Evolutionary conservation across 1,140 invertebrate species (phyloP), one percentile per base, ranked within the genome.

Genomic region (Tetramorium alpestre): DNA sequence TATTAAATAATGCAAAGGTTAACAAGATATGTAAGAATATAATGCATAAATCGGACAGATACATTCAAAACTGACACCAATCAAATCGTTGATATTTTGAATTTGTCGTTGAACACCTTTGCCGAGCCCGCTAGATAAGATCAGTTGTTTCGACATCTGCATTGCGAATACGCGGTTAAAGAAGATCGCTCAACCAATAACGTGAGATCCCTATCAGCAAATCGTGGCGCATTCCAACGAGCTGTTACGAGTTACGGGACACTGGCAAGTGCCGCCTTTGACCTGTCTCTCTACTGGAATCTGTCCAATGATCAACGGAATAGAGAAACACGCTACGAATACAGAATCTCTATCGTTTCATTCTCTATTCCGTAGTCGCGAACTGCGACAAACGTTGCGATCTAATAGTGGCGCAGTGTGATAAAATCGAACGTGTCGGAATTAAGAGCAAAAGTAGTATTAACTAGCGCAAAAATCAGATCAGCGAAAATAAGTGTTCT

Each of bases 161-260:
- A 89, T 87, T 82, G 64, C 13, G 11, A 33, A 6, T 22, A 51
- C 49, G 4, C 51, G 25, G 6, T 70, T 38, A 76, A 62, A 11
- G 44, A 60, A 88, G 89, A 90, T 90, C 56, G 47, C 54, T n/a
- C 4, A 28, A 33, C 16, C 56, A 89, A 90, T 88, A 88, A 88
- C 49, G 47, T 81, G 67, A 73, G 89, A 90, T 90, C 70, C 47
- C 41, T 90, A 90, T 88, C 89, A 69, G 76, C 10, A 56, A 90
- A 60, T 49, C 22, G 76, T 76, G 47, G 76, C 72, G 81, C 89
- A 90, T 90, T 90, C 89, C 89, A 75, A 58, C 44, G 38, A 22
- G 47, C 65, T 90, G 89, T 90, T 73, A 88, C 81, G 82, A 67
- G 69, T 65, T 67, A 60, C 33, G 67, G 58, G 49, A 88, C 82